A percentile compares a stretch with the other conserved stretches of the same genome.
Conservation (phyloP, 2,113 vertebrate genomes). For the Chloebia gouldiae region DNA sequence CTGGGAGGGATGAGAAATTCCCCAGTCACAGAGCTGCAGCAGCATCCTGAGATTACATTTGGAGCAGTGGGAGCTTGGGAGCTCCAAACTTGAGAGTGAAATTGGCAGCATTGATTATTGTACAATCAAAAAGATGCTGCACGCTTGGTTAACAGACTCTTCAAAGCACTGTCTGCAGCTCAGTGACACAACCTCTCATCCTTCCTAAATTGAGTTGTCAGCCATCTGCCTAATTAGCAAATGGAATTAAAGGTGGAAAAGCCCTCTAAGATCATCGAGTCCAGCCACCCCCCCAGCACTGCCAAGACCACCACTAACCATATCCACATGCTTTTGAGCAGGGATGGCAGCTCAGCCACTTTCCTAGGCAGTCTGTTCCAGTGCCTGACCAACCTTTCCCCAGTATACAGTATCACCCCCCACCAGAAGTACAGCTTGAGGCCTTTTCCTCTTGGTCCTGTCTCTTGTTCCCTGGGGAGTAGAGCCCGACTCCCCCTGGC, state of each 20-base stretch:
- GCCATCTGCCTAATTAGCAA: not conserved
- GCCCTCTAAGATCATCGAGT: too few relatives aligned
- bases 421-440: too few relatives aligned
- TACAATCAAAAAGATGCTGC: not conserved
- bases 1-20: not conserved
- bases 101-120: not conserved
- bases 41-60: not conserved
- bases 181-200: not conserved
- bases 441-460: not conserved
- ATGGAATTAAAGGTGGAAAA: not conserved
- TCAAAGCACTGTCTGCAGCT: not conserved
- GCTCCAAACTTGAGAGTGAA: not conserved
- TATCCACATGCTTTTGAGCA: too few relatives aligned
- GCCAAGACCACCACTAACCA: not conserved
- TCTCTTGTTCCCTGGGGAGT: not conserved
- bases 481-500: not conserved
- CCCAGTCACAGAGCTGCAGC: not conserved
- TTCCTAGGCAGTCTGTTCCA: not conserved
- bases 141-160: not conserved
- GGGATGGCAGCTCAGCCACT: not conserved
- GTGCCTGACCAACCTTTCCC: not conserved
- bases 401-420: not conserved
- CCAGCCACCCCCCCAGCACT: not conserved
- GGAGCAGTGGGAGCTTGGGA: not conserved
- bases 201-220: not conserved